These are phyloP conservation scores for Cetoscarus ocellatus DNA, from an alignment of 2,797 vertebrate genomes.

Conservation along the genomic window DNA sequence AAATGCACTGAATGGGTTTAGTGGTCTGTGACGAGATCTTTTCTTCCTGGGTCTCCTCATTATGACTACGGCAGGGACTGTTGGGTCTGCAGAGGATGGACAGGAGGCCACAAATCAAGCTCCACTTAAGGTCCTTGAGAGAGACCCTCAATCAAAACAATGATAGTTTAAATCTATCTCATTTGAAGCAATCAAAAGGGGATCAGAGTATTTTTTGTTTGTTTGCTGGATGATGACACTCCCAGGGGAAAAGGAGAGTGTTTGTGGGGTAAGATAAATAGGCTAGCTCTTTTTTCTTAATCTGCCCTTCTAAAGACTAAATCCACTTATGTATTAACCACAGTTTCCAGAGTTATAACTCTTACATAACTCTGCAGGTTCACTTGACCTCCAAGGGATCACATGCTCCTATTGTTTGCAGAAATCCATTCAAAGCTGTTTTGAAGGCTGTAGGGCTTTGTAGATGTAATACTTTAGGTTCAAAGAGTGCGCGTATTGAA, in stretches of 20 bases:
- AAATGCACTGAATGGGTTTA: constrained; percentile 77
- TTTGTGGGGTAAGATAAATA: neutral
- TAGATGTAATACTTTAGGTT: constrained; percentile 17
- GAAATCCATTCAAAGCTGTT: constrained; percentile 57
- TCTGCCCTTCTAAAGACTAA: constrained; percentile 29
- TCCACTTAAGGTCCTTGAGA: constrained; percentile 22
- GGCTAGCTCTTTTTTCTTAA: neutral
- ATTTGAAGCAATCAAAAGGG: neutral
- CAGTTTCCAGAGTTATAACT: constrained; percentile 25
- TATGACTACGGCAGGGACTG: constrained; percentile 36
- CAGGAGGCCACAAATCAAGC: constrained; percentile 24
- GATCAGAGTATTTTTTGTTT: neutral
- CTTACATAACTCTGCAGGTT: constrained; percentile 21
- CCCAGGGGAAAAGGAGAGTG: neutral
- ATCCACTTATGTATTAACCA: constrained; percentile 38
- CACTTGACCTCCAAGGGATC: constrained; percentile 44
- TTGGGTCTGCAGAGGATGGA: constrained; percentile 11
- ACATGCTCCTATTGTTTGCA: constrained; percentile 63
- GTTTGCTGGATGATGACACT: neutral
- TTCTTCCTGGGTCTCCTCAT: constrained; percentile 68
- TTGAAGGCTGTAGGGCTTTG: constrained; percentile 30
- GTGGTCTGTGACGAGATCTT: constrained; percentile 76
- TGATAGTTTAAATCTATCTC: neutral
- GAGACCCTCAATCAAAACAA: constrained; percentile 5
- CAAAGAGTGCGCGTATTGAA: constrained; percentile 5